These are phyloP conservation scores for Dryas iulia DNA, from an alignment of 1,140 invertebrate species.

Conservation along the genomic window DNA sequence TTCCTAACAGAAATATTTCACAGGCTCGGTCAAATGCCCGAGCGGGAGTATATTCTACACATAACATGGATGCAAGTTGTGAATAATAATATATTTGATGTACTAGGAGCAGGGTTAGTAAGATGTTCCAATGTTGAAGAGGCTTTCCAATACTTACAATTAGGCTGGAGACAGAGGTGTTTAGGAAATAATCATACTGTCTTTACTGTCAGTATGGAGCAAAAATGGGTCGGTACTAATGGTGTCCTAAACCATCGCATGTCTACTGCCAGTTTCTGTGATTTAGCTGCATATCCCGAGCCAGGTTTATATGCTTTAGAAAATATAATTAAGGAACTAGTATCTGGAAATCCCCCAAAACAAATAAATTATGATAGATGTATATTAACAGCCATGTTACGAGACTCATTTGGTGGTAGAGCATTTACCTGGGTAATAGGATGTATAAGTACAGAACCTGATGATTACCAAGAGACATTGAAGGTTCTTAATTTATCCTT, in stretches of 20 bases:
- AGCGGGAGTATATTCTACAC: constrained; percentile 82
- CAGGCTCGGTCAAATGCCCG: constrained; percentile 82
- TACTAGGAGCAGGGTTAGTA: constrained; percentile 80
- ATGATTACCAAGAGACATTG: constrained; percentile 83
- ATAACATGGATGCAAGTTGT: constrained; percentile 85
- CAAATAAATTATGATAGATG: constrained; percentile 83
- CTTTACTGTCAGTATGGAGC: constrained; percentile 85
- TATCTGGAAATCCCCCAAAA: constrained; percentile 80
- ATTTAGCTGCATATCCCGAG: constrained; percentile 83
- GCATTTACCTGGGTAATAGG: constrained; percentile 85
- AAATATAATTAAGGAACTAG: constrained; percentile 82
- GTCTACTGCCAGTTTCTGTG: constrained; percentile 86
- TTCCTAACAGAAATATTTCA: constrained; percentile 88
- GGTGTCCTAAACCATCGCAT: constrained; percentile 80
- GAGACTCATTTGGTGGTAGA: constrained; percentile 85
- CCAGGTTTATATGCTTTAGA: constrained; percentile 83
- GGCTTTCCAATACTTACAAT: constrained; percentile 80
- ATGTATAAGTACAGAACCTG: constrained; percentile 83
- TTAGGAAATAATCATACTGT: constrained; percentile 81
- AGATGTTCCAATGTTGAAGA: constrained; percentile 79
- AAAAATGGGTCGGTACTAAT: constrained; percentile 83
- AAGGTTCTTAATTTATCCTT: constrained; percentile 83
- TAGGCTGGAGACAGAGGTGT: constrained; percentile 69
- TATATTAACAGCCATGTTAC: constrained; percentile 83
- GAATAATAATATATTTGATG: constrained; percentile 80